A percentile compares a stretch with the other conserved stretches of the same genome.
phyloP scores from a whole-genome alignment of 1,140 invertebrate species.

The Drosophila sechellia region DNA sequence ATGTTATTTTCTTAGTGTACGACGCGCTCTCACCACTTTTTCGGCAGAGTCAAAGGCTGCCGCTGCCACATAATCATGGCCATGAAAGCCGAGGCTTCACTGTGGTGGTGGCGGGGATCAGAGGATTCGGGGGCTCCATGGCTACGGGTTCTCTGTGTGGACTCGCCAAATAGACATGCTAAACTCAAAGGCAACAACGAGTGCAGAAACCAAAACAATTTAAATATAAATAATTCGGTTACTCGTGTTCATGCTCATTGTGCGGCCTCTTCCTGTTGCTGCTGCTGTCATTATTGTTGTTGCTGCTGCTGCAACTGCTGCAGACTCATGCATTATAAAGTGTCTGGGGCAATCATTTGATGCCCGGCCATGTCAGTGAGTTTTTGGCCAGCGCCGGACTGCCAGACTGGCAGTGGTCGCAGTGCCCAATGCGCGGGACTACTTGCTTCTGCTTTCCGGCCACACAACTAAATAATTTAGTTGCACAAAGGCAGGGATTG shows the following conservation, averaged over 20 bases:
- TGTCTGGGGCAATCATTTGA: slow-evolving; percentile 80
- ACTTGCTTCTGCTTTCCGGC: slow-evolving; percentile 57
- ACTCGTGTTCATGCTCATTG: slow-evolving; percentile 80
- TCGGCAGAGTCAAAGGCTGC: slow-evolving; percentile 62
- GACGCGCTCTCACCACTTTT: not conserved
- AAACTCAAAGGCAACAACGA: slow-evolving; percentile 64
- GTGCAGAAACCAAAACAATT: slow-evolving; percentile 71
- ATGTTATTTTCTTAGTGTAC: not conserved
- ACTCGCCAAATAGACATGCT: slow-evolving; percentile 51
- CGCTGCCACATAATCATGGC: slow-evolving; percentile 75
- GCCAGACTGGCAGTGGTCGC: slow-evolving; percentile 26
- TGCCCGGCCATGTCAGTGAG: slow-evolving; percentile 69
- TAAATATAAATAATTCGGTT: slow-evolving; percentile 83
- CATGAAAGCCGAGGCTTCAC: slow-evolving; percentile 40
- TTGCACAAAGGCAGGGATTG: slow-evolving; percentile 51
- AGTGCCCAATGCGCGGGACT: slow-evolving; percentile 11
- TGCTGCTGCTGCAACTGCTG: slow-evolving; percentile 22
- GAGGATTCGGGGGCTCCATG: not conserved
- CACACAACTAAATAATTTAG: slow-evolving; percentile 79
- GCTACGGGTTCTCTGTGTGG: slow-evolving; percentile 32
- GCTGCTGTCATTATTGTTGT: slow-evolving; percentile 53
- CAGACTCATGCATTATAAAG: slow-evolving; percentile 79
- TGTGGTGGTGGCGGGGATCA: not conserved
- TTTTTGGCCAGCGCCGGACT: slow-evolving; percentile 45
- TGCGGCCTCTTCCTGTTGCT: slow-evolving; percentile 61